These are phyloP conservation scores for Yasuhikotakia modesta DNA, from an alignment of 2,797 vertebrate genomes.

Conservation along the genomic window DNA sequence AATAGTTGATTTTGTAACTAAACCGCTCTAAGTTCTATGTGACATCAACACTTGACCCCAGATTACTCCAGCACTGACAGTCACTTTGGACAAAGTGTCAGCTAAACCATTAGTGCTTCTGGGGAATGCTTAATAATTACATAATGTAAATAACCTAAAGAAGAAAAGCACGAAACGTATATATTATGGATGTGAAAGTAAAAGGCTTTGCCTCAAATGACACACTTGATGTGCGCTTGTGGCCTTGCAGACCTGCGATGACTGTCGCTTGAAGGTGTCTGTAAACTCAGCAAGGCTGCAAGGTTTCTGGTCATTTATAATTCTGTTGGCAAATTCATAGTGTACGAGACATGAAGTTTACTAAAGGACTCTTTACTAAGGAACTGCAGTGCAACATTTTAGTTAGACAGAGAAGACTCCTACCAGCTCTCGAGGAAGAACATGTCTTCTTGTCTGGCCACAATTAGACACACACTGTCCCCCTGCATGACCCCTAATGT, in stretches of 20 bases:
- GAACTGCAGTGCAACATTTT: background rate
- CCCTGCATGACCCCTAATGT: constrained; percentile 89
- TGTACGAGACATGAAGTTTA: background rate
- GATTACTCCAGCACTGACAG: background rate
- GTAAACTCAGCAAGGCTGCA: background rate
- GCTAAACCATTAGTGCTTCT: background rate
- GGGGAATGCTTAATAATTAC: background rate
- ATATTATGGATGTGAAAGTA: constrained; percentile 4
- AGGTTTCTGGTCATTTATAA: background rate
- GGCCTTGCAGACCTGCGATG: background rate
- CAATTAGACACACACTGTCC: constrained; percentile 84
- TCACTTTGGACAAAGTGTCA: background rate
- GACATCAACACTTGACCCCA: background rate
- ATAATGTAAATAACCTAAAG: background rate
- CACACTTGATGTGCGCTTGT: background rate
- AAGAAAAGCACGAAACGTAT: background rate
- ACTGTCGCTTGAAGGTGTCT: background rate
- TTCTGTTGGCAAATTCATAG: background rate
- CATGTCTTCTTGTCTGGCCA: constrained; percentile 88
- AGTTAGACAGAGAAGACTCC: constrained; percentile 60
- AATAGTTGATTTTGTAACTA: background rate
- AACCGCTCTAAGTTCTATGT: background rate
- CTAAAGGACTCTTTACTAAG: no score
- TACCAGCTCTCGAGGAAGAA: constrained; percentile 95
- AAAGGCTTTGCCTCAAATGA: constrained; percentile 4